Evolutionary conservation across 2,113 vertebrate species (phyloP), one percentile per base, ranked within the genome.

Genomic region (Sylvia atricapilla): DNA sequence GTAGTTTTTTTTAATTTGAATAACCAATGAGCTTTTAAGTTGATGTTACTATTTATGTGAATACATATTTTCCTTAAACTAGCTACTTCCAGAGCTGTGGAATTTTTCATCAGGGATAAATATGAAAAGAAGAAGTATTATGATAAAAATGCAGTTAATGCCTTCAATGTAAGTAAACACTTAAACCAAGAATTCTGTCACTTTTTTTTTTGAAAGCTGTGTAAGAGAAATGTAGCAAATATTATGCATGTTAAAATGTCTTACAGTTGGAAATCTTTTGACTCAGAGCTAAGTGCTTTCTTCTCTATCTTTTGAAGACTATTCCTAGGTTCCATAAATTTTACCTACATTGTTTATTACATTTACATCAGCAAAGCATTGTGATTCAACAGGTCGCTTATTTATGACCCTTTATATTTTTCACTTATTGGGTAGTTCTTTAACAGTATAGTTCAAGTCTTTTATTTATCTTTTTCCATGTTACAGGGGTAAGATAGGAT

Each of bases 101-200:
- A 99, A 94, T 99, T 99, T 97, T 99, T 99, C 98, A 99, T 99
- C 98, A 98, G 99, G 97, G 99, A 99, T 98, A 99, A 99, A 96
- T 99, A 99, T 4, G 99, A 99, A 97, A 99, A 99, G 98, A 99
- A 99, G 98, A 99, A 99, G 95, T 99, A 99, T 95, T 99, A 98
- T 1, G 98, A 99, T 97, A 98, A 99, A 97, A 99, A 99, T 88
- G 98, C 98, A 46, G 41, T 95, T 95, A 97, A 98, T 83, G 76
- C 98, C 95, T 96, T 98, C 95, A 98, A 97, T 89, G 99, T 99
- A 98, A 99, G 99, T 99, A 98, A 89, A 70, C 19, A 44, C 55
- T 56, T 81, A 44, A 55, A 87, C 6, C 7, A 60, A 58, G 28
- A 73, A 68, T 78, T 87, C 24, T 43, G 13, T 35, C 21, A 18